A percentile compares a stretch with the other conserved stretches of the same genome.
Evolutionary conservation across 1,140 invertebrate species (phyloP).

Genomic region (Aphelinus atriplicis): DNA sequence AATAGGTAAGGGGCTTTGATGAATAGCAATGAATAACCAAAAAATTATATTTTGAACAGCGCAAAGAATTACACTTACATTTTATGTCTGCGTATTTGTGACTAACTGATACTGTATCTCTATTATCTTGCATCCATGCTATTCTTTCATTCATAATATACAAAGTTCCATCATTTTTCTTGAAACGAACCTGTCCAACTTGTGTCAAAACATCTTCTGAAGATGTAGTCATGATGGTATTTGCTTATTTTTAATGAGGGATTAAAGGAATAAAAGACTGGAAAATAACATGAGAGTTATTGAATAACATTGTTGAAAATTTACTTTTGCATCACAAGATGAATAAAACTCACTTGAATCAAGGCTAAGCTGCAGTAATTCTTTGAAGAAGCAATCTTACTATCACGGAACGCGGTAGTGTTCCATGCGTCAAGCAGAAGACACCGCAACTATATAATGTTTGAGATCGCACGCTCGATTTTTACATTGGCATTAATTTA

Average conservation of each 20-base stretch:
- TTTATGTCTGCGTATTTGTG: conserved; percentile 97
- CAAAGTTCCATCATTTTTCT: conserved; percentile 95
- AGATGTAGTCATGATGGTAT: conserved; percentile 77
- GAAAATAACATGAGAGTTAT: background rate
- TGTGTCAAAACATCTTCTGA: conserved; percentile 94
- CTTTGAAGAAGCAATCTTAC: too few species aligned
- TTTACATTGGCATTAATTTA: too few species aligned
- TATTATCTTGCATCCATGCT: conserved; percentile 94
- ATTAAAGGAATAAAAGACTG: too few species aligned
- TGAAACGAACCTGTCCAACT: conserved; percentile 91
- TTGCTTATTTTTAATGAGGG: background rate
- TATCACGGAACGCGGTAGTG: too few species aligned
- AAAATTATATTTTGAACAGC: background rate
- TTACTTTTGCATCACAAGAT: background rate
- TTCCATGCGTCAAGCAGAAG: too few species aligned
- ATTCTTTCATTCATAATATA: conserved; percentile 96
- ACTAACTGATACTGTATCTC: conserved; percentile 89
- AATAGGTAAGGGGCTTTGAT: background rate
- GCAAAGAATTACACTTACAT: conserved; percentile 70
- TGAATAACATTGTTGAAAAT: background rate
- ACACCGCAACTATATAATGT: too few species aligned
- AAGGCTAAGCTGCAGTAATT: too few species aligned
- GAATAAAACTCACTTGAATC: too few species aligned
- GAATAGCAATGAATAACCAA: conserved; percentile 7
- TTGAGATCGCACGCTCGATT: too few species aligned